These are phyloP conservation scores for Bagarius yarrelli DNA, from an alignment of 2,113 vertebrate genomes.

Conservation along the genomic window DNA sequence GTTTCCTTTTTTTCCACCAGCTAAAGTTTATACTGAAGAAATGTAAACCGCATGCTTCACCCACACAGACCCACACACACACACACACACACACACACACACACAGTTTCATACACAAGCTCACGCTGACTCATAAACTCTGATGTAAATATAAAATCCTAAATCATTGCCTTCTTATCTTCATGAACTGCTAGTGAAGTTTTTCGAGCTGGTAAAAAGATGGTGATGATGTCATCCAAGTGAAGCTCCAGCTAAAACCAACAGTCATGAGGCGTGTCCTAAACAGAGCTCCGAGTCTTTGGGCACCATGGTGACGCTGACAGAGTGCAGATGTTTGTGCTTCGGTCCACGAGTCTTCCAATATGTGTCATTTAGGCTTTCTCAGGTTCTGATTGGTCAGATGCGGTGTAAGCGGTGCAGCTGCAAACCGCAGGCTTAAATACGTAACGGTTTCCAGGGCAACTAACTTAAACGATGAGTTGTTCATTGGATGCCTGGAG, in stretches of 20 bases:
- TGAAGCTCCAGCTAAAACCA: background rate
- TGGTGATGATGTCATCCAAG: background rate
- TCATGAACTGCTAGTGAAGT: background rate
- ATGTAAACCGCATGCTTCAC: slow-evolving; percentile 18
- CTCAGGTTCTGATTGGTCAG: background rate
- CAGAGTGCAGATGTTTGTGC: slow-evolving; percentile 2
- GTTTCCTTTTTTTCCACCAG: background rate
- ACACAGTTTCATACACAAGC: background rate
- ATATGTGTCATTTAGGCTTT: background rate
- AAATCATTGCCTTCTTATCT: background rate
- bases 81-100: background rate
- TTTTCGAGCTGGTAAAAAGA: background rate
- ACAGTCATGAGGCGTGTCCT: background rate
- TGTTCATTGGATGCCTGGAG: no score
- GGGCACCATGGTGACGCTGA: background rate
- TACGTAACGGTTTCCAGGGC: background rate
- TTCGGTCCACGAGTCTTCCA: background rate
- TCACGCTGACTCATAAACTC: background rate
- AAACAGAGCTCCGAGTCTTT: background rate
- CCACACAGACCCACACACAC: background rate
- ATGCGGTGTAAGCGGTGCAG: background rate
- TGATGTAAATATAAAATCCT: background rate
- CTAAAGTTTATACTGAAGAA: slow-evolving; percentile 21
- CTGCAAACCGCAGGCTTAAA: background rate
- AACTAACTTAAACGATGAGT: background rate